Evolutionary conservation across 2,797 vertebrate genomes (phyloP), one percentile per base, ranked within the genome.

Genomic region (Fratercula arctica): DNA sequence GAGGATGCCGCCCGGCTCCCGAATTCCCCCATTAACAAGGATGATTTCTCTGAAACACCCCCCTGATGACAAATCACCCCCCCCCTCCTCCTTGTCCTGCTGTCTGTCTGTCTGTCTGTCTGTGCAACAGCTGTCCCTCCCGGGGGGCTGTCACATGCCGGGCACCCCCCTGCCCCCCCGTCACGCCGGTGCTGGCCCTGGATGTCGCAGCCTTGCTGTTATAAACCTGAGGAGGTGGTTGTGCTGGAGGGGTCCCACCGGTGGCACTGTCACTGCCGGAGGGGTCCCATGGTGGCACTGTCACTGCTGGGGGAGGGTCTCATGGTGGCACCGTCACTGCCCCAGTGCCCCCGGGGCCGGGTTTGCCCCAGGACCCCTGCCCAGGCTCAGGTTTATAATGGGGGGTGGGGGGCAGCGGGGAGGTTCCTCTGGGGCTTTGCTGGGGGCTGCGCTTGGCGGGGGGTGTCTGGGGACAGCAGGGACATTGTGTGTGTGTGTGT

Each of bases 111-210:
- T 43, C 41, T 41, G 45, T 61, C 57, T 43, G 41, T 64, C 68
- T 90, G 46, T 50, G 74, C 53, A n/a, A 25, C 63, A 87, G 33
- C 68, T 59, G 3, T 87, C 60, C 72, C 43, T 78, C 48, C 54
- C 21, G 0, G 4, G 29, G 33, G 60, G 16, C 59, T 86, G 70
- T 56, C 17, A 11, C 48, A 37, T 8, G 8, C 45, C 0, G 0
- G 68, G 60, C 76, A 29, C 53, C 41, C 46, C 39, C 20, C 20
- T 7, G 16, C 20, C 46, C 23, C 23, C 60, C 11, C 33, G 0
- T 33, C 19, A 3, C 5, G 13, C 1, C 2, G 18, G 25, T 81
- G 69, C 33, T 56, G 41, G 8, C 53, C 11, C 9, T 17, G n/a
- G 39, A 5, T 20, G 24, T 21, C 16, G 29, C 43, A 77, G 51